Evolutionary conservation across 2,113 vertebrate genomes (phyloP), one percentile per base, ranked within the genome.

Genomic region (Mionectes macconnelli): DNA sequence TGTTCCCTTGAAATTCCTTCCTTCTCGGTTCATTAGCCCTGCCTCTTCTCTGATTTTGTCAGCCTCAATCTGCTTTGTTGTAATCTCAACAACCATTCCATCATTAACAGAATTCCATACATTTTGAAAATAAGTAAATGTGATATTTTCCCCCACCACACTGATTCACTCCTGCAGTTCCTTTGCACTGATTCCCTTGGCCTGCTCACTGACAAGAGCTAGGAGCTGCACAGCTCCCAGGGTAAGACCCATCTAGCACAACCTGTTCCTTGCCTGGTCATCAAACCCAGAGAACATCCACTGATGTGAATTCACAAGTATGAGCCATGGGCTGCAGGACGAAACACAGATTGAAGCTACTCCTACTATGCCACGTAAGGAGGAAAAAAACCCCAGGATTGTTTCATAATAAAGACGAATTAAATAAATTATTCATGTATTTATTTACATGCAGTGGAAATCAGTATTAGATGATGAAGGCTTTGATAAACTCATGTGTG

Each of bases 401-500:
- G 15, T 82, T 87, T 91, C 56, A 56, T 70, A 68, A 72, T n/a
- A 60, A 75, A 87, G 52, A 86, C 2, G 17, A 84, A 76, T 24
- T 52, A 67, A 87, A 80, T 81, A 56, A 49, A 84, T 68, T 56
- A 87, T 89, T 89, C 35, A 66, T 64, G 8, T 87, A 83, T 89
- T 91, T 94, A 93, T 87, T 82, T 95, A 89, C 30, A 75, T 3
- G 2, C 15, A 66, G 28, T 42, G 9, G 73, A 95, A 93, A 84
- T 79, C 53, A 68, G n/a, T 75, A 87, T 76, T 53, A 94, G 78
- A 66, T 57, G 56, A 82, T 22, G 44, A 83, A 18, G 35, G 40
- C 53, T 93, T 84, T 92, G 74, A 89, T 79, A 96, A 93, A 82
- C 59, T 95, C 45, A 45, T 55, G 56, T n/a, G 73, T 49, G 19